Base-by-base conservation (phyloP, 2,888 invertebrate species). In the Lasioglossum morio region DNA sequence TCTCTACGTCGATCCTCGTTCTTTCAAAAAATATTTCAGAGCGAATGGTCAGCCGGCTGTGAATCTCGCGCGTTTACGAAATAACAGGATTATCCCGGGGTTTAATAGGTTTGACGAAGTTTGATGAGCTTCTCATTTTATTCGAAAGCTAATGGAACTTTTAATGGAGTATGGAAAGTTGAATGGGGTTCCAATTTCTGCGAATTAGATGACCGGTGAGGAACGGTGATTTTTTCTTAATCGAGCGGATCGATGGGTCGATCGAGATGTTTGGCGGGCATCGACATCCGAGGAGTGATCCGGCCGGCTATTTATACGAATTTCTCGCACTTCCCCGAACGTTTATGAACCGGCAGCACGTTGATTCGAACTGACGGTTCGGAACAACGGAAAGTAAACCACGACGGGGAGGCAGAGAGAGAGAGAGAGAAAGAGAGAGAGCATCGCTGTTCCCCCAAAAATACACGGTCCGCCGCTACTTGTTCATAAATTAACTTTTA, bases 401-500 rank as follows among this genome's bases (percentile, higher is more conserved):
- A 57, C 72, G 43, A 30, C 43, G 57, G 74, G 63, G 48, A n/a
- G 43, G 63, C 74, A 69, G 14, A 48, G 48, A 5, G 19, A 19
- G 48, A 19, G 4, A 48, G 2, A 23, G 19, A 46, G n/a, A n/a
- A n/a, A n/a, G n/a, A n/a, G n/a, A n/a, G 48, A 48, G 23, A 53
- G 53, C 53, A n/a, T n/a, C 53, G 53, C 10, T 53, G 10, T n/a
- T 37, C 69, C 82, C 73, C 48, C 75, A 73, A 80, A 89, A 85
- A 77, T 85, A 72, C 66, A 79, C 75, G 53, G 43, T 79, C 48
- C 75, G 79, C 66, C 57, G 72, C 70, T 37, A 12, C 76, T 37
- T 46, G 72, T 63, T 75, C 86, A 70, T 89, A 89, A 88, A 89
- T 89, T 84, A 89, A 46, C 80, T 79, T 69, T 81, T 80, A 60